phyloP scores from a whole-genome alignment of 2,888 invertebrate genomes.

The Erebia epiphron region DNA sequence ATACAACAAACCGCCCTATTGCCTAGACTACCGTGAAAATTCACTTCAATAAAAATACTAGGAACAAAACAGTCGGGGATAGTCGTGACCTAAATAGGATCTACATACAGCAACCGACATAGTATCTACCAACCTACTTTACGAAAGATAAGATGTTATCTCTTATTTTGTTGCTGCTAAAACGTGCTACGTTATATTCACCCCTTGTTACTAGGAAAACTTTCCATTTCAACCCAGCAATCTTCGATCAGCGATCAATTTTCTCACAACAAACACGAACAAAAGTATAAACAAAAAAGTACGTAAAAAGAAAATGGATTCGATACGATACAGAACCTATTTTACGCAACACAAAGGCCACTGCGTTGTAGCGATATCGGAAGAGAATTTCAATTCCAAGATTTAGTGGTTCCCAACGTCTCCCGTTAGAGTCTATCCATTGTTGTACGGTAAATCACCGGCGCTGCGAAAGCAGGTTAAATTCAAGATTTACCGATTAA shows the following conservation, averaged over 20 bases:
- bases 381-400: constrained; percentile 35
- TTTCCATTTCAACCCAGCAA: constrained; percentile 10
- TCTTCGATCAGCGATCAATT: constrained; percentile 27
- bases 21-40: too few relatives aligned
- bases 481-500: constrained; percentile 29
- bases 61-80: too few relatives aligned
- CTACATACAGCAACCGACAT: too few relatives aligned
- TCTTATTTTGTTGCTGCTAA: background rate
- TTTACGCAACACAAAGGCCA: constrained; percentile 29
- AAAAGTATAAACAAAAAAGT: constrained; percentile 24
- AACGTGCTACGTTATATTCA: background rate
- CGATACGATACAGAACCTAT: constrained; percentile 28
- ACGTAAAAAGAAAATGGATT: constrained; percentile 23
- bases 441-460: constrained; percentile 34
- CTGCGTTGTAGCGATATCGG: constrained; percentile 30
- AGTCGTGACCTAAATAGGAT: too few relatives aligned
- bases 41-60: too few relatives aligned
- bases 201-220: constrained; percentile 6
- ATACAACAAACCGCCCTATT: too few relatives aligned
- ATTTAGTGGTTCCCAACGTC: constrained; percentile 31
- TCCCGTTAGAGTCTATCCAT: constrained; percentile 31
- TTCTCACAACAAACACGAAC: constrained; percentile 21
- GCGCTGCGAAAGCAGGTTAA: constrained; percentile 26
- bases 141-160: background rate
- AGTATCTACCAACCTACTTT: background rate